Base-by-base conservation (phyloP, 2,888 invertebrate genomes). In the Ichneumoninae sp. region DNA sequence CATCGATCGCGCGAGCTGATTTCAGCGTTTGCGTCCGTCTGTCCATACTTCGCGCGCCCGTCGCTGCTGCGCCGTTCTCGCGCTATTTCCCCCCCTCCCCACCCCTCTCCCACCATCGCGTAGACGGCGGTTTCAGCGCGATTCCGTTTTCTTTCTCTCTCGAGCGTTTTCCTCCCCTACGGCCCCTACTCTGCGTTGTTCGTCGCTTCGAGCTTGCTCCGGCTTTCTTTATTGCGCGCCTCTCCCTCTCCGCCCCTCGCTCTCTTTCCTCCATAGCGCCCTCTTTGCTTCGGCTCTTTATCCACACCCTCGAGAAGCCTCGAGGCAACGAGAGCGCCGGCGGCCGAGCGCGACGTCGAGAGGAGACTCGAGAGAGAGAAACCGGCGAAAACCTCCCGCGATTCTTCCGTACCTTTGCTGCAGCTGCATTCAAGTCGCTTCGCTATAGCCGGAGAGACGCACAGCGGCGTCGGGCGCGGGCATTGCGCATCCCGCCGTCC, bases 1-100 rank as follows among this genome's bases (percentile, higher is more conserved):
- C 95, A 96, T 96, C 96, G 96, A 96, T 96, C 95, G 94, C 91
- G 90, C 90, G 92, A 92, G 92, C 93, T 92, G 92, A 93, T 93
- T 93, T 92, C 91, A 91, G 92, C 92, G 90, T 92, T 91, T 92
- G 92, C 93, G 92, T 91, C 83, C 83, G 84, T 85, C 71, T 77
- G 52, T 86, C 83, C 75, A 30, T 83, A 71, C 66, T 78, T 26
- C 63, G 57, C 68, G 68, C 74, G 68, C 68, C 40, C 60, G 50
- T 54, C 44, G 44, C 44, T 47, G 65, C 13, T 73, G 69, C 74
- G 74, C 83, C 73, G 79, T 73, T 75, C 36, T 66, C 71, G 57
- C 77, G 66, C 63, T 75, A 75, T 79, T 77, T 73, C 74, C 50
- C 73, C 77, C 81, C 69, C 69, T 33, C 74, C 22, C 22, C 26